These are phyloP conservation scores for Aphaenogaster ashmeadi DNA, from an alignment of 1,140 invertebrate species.

Conservation along the genomic window DNA sequence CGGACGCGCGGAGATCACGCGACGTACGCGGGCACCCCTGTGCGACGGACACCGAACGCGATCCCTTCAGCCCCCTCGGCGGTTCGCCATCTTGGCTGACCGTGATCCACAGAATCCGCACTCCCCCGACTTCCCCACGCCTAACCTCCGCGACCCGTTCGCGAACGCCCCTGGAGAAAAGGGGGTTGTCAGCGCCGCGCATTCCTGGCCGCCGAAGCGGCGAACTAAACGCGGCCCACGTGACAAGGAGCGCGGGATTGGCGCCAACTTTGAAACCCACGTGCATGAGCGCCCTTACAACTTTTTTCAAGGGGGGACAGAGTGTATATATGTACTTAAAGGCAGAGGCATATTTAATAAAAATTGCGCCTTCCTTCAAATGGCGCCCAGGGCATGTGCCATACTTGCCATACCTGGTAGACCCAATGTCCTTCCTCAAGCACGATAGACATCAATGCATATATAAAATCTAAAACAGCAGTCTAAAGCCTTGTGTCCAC, in stretches of 20 bases:
- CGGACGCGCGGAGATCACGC: background rate
- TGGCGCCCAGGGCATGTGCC: too few species aligned
- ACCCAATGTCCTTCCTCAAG: too few species aligned
- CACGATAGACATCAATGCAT: too few species aligned
- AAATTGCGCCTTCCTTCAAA: too few species aligned
- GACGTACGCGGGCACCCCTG: background rate
- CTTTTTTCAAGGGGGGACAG: too few species aligned
- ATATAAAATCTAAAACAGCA: too few species aligned
- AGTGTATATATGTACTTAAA: too few species aligned
- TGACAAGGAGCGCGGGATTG: background rate
- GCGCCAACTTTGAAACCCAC: background rate
- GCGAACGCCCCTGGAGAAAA: background rate
- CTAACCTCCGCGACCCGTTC: background rate
- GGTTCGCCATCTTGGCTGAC: conserved; percentile 29
- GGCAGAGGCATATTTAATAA: too few species aligned
- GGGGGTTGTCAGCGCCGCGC: background rate
- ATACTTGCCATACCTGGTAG: too few species aligned
- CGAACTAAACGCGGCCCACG: background rate
- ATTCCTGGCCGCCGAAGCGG: background rate
- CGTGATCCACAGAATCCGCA: conserved; percentile 1
- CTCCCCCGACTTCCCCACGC: background rate
- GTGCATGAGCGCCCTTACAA: too few species aligned
- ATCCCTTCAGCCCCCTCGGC: background rate
- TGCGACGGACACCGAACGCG: background rate
- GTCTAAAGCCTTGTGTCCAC: too few species aligned